These are phyloP conservation scores for Drosophila asahinai DNA, from an alignment of 1,140 invertebrate species.

Conservation along the genomic window DNA sequence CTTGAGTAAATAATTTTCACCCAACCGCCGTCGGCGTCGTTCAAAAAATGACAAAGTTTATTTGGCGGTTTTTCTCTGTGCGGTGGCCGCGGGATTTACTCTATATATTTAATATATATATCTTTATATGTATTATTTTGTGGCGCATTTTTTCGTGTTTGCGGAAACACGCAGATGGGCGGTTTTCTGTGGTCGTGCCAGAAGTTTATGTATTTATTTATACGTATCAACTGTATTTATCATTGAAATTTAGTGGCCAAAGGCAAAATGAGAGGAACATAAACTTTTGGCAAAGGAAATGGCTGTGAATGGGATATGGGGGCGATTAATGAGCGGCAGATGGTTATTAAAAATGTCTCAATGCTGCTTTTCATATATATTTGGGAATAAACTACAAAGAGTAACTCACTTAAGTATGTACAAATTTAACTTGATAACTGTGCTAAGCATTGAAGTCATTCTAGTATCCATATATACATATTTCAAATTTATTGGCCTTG, in stretches of 20 bases:
- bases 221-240: constrained; percentile 10
- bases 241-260: constrained; percentile 27
- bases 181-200: constrained; percentile 48
- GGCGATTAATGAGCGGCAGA: not conserved
- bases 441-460: no score
- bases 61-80: constrained; percentile 55
- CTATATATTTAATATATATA: constrained; percentile 14
- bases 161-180: constrained; percentile 45
- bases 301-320: not conserved
- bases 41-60: constrained; percentile 66
- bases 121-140: not conserved
- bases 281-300: constrained; percentile 12
- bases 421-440: no score
- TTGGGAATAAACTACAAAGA: no score
- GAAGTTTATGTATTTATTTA: constrained; percentile 29
- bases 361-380: not conserved
- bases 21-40: constrained; percentile 29
- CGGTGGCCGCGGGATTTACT: constrained; percentile 26
- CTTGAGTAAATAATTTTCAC: constrained; percentile 57
- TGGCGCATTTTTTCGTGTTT: constrained; percentile 19
- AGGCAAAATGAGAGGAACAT: constrained; percentile 11
- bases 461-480: not conserved
- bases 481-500: not conserved
- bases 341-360: not conserved
- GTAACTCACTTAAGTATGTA: no score